Conservation (phyloP, 2,888 invertebrate genomes). For the Autographa pulchrina region DNA sequence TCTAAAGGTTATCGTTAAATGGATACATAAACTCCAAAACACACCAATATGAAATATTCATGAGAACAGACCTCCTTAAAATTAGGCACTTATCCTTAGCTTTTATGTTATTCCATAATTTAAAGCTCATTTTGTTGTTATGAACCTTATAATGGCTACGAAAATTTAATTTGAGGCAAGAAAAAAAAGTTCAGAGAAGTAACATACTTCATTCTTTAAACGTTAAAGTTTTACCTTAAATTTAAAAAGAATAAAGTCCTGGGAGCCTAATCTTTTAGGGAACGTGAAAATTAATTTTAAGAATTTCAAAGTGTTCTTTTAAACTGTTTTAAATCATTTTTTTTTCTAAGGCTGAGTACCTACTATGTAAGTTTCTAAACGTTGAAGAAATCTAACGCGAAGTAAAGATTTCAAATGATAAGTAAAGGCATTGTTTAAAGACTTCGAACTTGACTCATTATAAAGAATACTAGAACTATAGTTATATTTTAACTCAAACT, state of each 20-base stretch:
- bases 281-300: conserved; percentile 24
- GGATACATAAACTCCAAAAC: conserved; percentile 23
- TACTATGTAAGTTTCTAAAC: not conserved
- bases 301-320: conserved; percentile 1
- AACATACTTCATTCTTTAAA: conserved; percentile 15
- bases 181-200: not conserved
- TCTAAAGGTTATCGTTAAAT: conserved; percentile 24
- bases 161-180: not conserved
- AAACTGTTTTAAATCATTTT: not conserved
- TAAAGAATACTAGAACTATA: no score
- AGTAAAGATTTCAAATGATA: no score
- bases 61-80: conserved; percentile 16
- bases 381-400: not conserved
- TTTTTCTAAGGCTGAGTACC: not conserved
- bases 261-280: conserved; percentile 8
- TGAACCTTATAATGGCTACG: conserved; percentile 8
- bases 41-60: conserved; percentile 39
- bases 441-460: no score
- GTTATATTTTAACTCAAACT: no score
- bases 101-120: conserved; percentile 20
- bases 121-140: conserved; percentile 13
- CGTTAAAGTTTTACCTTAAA: conserved; percentile 16
- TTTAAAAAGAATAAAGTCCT: not conserved
- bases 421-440: no score
- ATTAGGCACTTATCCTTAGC: conserved; percentile 14